Evolutionary conservation across 2,113 vertebrate species (phyloP).

Genomic region (Hipposideros armiger): DNA sequence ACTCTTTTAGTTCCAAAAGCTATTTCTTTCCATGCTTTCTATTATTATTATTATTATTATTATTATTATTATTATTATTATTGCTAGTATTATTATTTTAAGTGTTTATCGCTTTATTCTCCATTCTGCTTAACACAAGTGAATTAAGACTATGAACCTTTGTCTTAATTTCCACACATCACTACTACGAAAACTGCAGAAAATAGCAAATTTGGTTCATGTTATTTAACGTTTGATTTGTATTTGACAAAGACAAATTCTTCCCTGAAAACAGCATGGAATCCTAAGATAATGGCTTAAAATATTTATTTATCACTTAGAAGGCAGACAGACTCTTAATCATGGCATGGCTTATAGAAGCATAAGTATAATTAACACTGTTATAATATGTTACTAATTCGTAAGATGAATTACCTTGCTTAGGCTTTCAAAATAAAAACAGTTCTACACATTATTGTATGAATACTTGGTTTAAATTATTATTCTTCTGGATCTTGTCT

Average conservation of each 20-base stretch:
- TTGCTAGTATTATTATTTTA: neutral
- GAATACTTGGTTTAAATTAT: conserved; percentile 51
- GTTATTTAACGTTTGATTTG: conserved; percentile 61
- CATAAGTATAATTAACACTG: conserved; percentile 70
- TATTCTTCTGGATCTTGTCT: conserved; percentile 3
- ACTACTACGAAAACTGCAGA: neutral
- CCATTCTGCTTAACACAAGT: conserved; percentile 22
- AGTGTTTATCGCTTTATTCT: conserved; percentile 48
- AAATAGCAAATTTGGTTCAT: conserved; percentile 24
- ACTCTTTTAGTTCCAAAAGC: conserved; percentile 12
- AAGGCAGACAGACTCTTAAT: conserved; percentile 75
- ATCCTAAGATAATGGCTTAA: conserved; percentile 76
- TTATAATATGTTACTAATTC: conserved; percentile 77
- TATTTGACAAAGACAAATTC: conserved; percentile 59
- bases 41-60: neutral
- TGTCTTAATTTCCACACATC: conserved; percentile 50
- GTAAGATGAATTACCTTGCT: conserved; percentile 67
- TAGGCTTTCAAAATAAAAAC: conserved; percentile 68
- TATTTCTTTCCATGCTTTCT: conserved; percentile 9
- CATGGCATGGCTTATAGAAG: conserved; percentile 64
- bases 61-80: neutral
- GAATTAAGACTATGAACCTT: conserved; percentile 1
- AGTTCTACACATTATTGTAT: conserved; percentile 45
- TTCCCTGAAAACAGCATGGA: conserved; percentile 71
- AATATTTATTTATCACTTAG: conserved; percentile 71